Evolutionary conservation across 2,888 invertebrate genomes (phyloP), one percentile per base, ranked within the genome.

Genomic region (Limulus polyphemus): DNA sequence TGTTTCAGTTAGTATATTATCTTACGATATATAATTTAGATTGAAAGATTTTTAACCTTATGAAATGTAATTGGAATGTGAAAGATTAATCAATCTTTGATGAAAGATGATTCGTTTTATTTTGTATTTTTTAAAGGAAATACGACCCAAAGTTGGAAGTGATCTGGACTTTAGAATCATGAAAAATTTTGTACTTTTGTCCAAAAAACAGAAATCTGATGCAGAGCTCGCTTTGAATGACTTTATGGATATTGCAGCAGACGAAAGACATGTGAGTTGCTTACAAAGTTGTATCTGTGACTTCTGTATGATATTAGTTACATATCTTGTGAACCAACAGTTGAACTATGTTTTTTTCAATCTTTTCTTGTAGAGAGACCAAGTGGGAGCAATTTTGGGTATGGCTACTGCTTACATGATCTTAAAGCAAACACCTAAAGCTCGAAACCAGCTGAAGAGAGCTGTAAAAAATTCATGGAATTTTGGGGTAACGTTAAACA

Each of bases 401-500:
- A 84, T 89, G 72, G 87, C 92, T 17, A 85, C 84, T 58, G 90
- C 84, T 0, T 88, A 90, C 74, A 87, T 92, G 73, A 83, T 92
- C 46, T 77, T 92, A 57, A 98, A 97, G 74, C 95, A 93, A 77
- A 83, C 84, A 0, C 93, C 92, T 16, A 81, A 93, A 58, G 95
- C 97, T 0, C 86, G 94, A 71, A 93, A 91, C 75, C 90, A 94
- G 71, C 76, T 99, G 59, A 98, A 98, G 76, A 81, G 92, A 47
- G 84, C 97, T 16, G 83, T 87, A 0, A 88, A 90, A 69, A 84
- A 85, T 59, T 79, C 81, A 0, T 98, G 97, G 97, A 91, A 86
- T 13, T 90, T 94, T 69, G 93, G 95, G 75, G 74, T 77, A 65
- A 56, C 66, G 62, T 13, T n/a, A 14, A 16, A 12, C 16, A 13